Conservation (phyloP, 2,888 invertebrate genomes). For the Polydrusus pterygomalis region DNA sequence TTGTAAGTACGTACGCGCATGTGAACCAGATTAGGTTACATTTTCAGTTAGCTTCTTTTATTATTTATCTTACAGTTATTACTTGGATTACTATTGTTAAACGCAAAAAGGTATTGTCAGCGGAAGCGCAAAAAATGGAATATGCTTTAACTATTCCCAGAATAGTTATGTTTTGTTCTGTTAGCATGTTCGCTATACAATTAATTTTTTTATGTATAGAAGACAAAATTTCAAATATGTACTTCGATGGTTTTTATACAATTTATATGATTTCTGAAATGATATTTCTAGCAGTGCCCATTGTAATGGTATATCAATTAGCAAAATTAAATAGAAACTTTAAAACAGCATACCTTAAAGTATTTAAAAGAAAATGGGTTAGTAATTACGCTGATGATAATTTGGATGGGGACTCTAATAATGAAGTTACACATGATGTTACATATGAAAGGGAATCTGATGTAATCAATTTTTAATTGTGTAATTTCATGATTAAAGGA, state of each 20-base stretch:
- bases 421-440: slow-evolving; percentile 31
- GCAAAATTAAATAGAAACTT: slow-evolving; percentile 57
- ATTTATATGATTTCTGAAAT: not conserved
- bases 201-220: not conserved
- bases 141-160: not conserved
- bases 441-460: slow-evolving; percentile 1
- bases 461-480: not conserved
- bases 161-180: not conserved
- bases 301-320: slow-evolving; percentile 52
- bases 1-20: not conserved
- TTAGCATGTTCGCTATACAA: not conserved
- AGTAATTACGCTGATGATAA: slow-evolving; percentile 50
- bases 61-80: slow-evolving; percentile 1
- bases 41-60: slow-evolving; percentile 2
- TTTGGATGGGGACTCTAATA: slow-evolving; percentile 54
- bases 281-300: not conserved
- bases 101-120: not conserved
- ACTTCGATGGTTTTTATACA: not conserved
- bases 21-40: not conserved
- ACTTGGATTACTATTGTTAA: not conserved
- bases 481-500: too few relatives aligned
- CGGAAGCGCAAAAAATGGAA: not conserved
- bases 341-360: slow-evolving; percentile 55
- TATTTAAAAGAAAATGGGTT: slow-evolving; percentile 52
- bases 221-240: not conserved